phyloP scores from a whole-genome alignment of 64 coral and sea anemone genomes.

The Anthopleura sola region DNA sequence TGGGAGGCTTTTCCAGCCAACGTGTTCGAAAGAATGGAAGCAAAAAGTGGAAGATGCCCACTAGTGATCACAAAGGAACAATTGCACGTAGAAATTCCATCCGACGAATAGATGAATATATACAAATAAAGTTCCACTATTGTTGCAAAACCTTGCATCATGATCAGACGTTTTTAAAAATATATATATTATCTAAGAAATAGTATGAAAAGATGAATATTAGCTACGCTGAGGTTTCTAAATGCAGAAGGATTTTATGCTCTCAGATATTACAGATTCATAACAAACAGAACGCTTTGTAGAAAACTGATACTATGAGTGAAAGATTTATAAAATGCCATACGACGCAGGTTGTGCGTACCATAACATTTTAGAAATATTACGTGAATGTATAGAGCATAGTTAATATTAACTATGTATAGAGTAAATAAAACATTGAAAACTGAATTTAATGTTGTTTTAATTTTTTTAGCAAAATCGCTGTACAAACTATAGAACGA shows the following conservation, averaged over 20 bases:
- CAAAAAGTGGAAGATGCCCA: slow-evolving; percentile 49
- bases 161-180: not conserved
- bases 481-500: too few species aligned
- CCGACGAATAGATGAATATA: not conserved
- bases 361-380: too few species aligned
- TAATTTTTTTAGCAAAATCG: too few species aligned
- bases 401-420: too few species aligned
- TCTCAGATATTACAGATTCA: not conserved
- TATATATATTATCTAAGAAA: not conserved
- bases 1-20: slow-evolving; percentile 65
- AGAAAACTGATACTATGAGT: not conserved
- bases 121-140: too few species aligned
- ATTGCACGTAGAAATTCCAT: not conserved
- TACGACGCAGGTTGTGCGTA: too few species aligned
- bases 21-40: slow-evolving; percentile 69
- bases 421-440: too few species aligned
- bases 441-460: too few species aligned
- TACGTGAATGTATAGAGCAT: too few species aligned
- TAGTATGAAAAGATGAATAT: too few species aligned
- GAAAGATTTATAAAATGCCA: too few species aligned
- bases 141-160: not conserved
- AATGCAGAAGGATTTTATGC: not conserved
- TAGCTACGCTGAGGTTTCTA: not conserved
- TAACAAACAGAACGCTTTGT: not conserved
- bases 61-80: not conserved